These are phyloP conservation scores for Galemys pyrenaicus DNA, from an alignment of 2,113 vertebrate genomes.

Conservation along the genomic window DNA sequence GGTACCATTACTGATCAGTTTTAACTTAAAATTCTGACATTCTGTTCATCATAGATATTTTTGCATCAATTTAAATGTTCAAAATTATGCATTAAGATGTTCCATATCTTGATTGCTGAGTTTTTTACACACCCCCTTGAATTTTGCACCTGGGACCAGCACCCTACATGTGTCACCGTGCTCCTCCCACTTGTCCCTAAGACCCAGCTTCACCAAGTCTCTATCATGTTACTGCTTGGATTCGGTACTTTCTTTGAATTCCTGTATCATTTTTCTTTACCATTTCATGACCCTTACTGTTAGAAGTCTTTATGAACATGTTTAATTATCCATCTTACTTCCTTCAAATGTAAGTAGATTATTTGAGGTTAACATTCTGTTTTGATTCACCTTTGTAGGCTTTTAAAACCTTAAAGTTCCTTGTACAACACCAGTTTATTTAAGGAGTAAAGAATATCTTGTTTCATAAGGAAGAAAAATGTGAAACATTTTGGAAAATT, in stretches of 20 bases:
- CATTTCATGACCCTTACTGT: not conserved
- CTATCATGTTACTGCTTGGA: not conserved
- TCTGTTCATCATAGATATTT: not conserved
- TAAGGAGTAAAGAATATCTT: not conserved
- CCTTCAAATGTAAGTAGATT: not conserved
- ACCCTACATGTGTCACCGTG: not conserved
- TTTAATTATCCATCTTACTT: not conserved
- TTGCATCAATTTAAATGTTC: constrained; percentile 9
- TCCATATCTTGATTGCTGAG: not conserved
- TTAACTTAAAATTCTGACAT: constrained; percentile 26
- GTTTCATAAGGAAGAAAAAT: constrained; percentile 3
- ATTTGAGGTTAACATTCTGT: not conserved
- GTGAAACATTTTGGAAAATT: constrained; percentile 5
- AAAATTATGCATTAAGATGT: not conserved
- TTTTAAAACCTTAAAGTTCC: not conserved
- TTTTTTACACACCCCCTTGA: not conserved
- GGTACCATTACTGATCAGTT: not conserved
- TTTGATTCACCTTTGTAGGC: constrained; percentile 32
- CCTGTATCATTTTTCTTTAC: not conserved
- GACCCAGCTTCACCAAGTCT: not conserved
- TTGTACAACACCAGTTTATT: not conserved
- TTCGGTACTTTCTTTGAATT: not conserved
- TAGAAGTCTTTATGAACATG: not conserved
- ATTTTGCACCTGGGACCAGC: not conserved
- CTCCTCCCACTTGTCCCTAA: not conserved